Conservation (phyloP, 2,888 invertebrate species). For the Calameuta pallipes region DNA sequence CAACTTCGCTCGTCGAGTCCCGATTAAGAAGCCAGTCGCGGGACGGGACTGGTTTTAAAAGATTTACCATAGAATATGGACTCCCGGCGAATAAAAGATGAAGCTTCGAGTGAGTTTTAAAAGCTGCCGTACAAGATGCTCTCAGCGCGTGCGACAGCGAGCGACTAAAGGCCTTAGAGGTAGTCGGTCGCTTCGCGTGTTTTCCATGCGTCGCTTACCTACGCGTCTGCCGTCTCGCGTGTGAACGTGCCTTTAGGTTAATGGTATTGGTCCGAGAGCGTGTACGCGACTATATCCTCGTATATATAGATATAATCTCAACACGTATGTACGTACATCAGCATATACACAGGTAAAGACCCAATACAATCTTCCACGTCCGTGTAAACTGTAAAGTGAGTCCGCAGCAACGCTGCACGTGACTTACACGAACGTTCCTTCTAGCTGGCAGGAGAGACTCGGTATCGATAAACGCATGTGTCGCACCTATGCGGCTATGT, state of each 20-base stretch:
- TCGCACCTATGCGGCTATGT: not conserved
- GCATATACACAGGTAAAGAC: not conserved
- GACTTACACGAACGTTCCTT: not conserved
- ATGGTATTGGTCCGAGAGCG: constrained; percentile 1
- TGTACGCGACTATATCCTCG: constrained; percentile 14
- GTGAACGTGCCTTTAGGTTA: constrained; percentile 13
- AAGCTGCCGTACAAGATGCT: constrained; percentile 29
- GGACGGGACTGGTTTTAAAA: not conserved
- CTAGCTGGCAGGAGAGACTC: not conserved
- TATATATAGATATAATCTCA: constrained; percentile 7
- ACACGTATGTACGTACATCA: not conserved
- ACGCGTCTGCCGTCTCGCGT: constrained; percentile 24
- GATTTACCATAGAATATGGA: not conserved
- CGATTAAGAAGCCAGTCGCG: not conserved
- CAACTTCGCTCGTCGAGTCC: not conserved
- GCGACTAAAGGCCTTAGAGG: constrained; percentile 58
- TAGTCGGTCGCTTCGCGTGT: constrained; percentile 42
- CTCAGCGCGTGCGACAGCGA: constrained; percentile 50
- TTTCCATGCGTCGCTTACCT: constrained; percentile 38
- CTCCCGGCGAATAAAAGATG: not conserved
- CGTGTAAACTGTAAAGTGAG: constrained; percentile 6
- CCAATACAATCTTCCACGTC: not conserved
- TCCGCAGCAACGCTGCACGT: constrained; percentile 7
- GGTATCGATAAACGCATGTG: not conserved
- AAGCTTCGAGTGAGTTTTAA: not conserved